Base-by-base conservation (phyloP, 2,113 vertebrate species). In the Cololabis saira region DNA sequence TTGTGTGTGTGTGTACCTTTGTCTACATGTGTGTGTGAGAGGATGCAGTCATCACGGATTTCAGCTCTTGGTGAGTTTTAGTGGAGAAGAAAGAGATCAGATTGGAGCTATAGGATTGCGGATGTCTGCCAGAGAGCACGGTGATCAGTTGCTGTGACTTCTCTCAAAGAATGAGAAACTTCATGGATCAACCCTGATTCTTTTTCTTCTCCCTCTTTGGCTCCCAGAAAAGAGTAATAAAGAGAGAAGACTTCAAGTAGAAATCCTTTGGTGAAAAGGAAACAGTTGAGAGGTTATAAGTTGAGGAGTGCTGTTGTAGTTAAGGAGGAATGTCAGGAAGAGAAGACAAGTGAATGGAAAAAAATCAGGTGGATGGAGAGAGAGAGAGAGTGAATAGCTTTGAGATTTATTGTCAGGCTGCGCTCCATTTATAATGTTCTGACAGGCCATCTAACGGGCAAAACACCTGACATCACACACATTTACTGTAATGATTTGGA, bases 351-450 rank as follows among this genome's bases (percentile, higher is more conserved):
- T 45, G 44, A 69, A 21, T 10, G 44, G 11, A 49, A 59, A 37
- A 4, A 74, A 70, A 57, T 30, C 54, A 48, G 67, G 65, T 64
- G 71, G 74, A 78, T 62, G 71, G 72, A 64, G 61, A 19, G 18
- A 72, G 66, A 67, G 72, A 64, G 61, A 19, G 18, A 72, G 66
- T 68, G 76, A 16, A 19, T 50, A 37, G 73, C 53, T 72, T 64
- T 52, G 52, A 71, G 75, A 86, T 86, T 80, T 81, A 82, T 78
- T 56, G 64, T 52, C n/a, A n/a, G n/a, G n/a, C n/a, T n/a, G n/a
- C n/a, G n/a, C n/a, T n/a, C n/a, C n/a, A n/a, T n/a, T n/a, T n/a
- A n/a, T n/a, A n/a, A n/a, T n/a, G n/a, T n/a, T n/a, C n/a, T n/a
- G n/a, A n/a, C n/a, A n/a, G n/a, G n/a, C n/a, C n/a, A n/a, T n/a